Evolutionary conservation across 2,888 invertebrate genomes (phyloP), one percentile per base, ranked within the genome.

Genomic region (Boloria euphrosyne): DNA sequence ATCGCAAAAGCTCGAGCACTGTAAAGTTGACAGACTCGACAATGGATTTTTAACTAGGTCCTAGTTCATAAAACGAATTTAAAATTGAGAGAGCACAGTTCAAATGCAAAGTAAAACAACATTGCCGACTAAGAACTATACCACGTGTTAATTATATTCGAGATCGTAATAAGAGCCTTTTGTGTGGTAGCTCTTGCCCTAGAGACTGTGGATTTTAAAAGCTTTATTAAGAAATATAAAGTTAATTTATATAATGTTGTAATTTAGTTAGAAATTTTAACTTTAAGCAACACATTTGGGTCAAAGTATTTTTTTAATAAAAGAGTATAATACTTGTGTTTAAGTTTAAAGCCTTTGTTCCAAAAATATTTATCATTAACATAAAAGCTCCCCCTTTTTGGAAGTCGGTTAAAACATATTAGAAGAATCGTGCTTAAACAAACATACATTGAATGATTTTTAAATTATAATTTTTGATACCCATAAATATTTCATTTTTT

Each of bases 161-260:
- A 53, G 58, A 66, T 43, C 65, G 61, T 66, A 47, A 31, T 61
- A 66, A 66, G 50, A 50, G 60, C 54, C 61, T 62, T 58, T 66
- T 66, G 62, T 65, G 27, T 38, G 31, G 59, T 59, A 49, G 13
- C 38, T 50, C 59, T 14, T 49, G 17, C 50, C 49, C 57, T 14
- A 14, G 57, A 46, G 57, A 46, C 57, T 57, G 43, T 55, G 5
- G 57, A 46, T 44, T 22, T 5, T 55, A 46, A 16, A 57, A n/a
- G 22, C 22, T 46, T 14, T 57, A 57, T 22, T 13, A 27, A 22
- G 57, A 57, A 57, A 22, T 57, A 27, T 16, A 22, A 55, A 18
- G 44, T 17, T 0, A 55, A 44, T 55, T 55, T 44, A 22, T 43
- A 22, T 55, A 55, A 55, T 18, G 14, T 55, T 38, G 31, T 38